Evolutionary conservation across 2,113 vertebrate species (phyloP).

Genomic region (Lampris incognitus): DNA sequence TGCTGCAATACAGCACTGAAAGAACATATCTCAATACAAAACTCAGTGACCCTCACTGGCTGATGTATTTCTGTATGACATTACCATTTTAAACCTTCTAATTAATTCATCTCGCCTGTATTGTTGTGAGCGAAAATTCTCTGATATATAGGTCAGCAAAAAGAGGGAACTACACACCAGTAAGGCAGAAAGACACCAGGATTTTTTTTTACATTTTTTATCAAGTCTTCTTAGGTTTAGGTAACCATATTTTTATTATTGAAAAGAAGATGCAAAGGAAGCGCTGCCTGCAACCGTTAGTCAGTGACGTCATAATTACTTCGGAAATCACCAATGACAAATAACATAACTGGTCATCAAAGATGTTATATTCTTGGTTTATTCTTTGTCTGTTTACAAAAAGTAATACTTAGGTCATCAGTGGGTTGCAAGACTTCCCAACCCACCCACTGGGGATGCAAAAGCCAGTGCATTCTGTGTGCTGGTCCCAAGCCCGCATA

Average conservation of each 20-base stretch:
- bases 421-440: not conserved
- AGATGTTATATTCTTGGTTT: not conserved
- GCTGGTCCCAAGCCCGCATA: too few species aligned
- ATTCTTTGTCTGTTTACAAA: not conserved
- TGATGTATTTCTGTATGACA: not conserved
- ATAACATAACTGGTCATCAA: not conserved
- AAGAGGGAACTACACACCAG: conserved; percentile 1
- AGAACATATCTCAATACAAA: not conserved
- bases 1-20: too few species aligned
- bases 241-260: conserved; percentile 21
- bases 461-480: too few species aligned
- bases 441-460: too few species aligned
- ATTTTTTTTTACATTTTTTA: too few species aligned
- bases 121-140: conserved; percentile 16
- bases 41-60: not conserved
- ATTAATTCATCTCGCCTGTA: conserved; percentile 38
- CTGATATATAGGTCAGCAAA: conserved; percentile 3
- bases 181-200: too few species aligned
- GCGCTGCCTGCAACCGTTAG: not conserved
- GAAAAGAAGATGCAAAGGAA: conserved; percentile 35
- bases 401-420: too few species aligned
- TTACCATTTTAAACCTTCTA: conserved; percentile 17
- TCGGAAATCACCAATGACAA: not conserved
- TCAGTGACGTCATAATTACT: conserved; percentile 26
- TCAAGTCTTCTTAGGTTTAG: conserved; percentile 4